Percentiles rank a stretch among this genome's conserved stretches.
These are phyloP conservation scores for Cantharis lateralis DNA, from an alignment of 2,888 invertebrate species.

Conservation along the genomic window DNA sequence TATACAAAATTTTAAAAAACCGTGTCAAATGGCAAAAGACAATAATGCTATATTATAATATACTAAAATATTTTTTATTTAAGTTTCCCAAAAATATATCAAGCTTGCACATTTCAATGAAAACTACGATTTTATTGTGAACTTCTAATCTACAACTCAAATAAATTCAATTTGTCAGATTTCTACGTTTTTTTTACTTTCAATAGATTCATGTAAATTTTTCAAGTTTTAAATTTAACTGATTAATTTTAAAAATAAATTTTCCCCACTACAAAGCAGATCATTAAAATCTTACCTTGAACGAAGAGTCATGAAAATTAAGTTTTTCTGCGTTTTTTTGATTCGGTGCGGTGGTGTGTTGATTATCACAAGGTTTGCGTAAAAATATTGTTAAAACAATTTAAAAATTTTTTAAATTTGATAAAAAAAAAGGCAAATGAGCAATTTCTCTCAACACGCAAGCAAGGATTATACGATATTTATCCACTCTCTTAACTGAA, in stretches of 20 bases:
- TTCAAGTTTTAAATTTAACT: too few relatives aligned
- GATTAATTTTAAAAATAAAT: background rate
- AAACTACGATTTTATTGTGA: too few relatives aligned
- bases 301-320: background rate
- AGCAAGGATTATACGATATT: background rate
- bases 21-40: too few relatives aligned
- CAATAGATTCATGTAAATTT: too few relatives aligned
- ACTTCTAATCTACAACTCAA: too few relatives aligned
- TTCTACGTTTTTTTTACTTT: too few relatives aligned
- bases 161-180: too few relatives aligned
- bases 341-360: background rate
- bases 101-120: too few relatives aligned
- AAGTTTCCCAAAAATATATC: too few relatives aligned
- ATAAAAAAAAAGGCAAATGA: background rate
- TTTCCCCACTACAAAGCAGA: background rate
- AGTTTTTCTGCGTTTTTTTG: background rate
- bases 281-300: background rate
- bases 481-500: background rate
- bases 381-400: background rate
- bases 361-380: background rate
- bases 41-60: too few relatives aligned
- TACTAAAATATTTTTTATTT: too few relatives aligned
- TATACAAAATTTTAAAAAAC: too few relatives aligned
- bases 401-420: background rate
- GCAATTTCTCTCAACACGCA: background rate